Conservation (phyloP, 2,888 invertebrate species). For the Euphydryas editha region DNA sequence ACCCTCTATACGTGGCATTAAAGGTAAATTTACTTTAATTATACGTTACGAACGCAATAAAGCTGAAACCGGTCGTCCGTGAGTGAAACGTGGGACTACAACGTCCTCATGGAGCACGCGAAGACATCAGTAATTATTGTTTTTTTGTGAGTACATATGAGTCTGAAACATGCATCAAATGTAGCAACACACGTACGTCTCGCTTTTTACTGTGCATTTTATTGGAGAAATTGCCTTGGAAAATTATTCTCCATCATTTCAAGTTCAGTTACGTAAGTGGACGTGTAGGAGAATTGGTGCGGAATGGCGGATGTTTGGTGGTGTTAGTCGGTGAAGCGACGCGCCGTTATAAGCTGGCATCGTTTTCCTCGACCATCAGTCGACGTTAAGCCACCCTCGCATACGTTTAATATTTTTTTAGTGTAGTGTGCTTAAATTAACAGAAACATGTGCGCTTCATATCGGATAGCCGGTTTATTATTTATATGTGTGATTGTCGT, state of each 20-base stretch:
- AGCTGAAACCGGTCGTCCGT: slow-evolving; percentile 59
- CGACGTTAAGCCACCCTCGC: slow-evolving; percentile 74
- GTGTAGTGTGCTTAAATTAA: slow-evolving; percentile 69
- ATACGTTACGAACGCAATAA: slow-evolving; percentile 47
- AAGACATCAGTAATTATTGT: slow-evolving; percentile 65
- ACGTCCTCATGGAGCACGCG: slow-evolving; percentile 62
- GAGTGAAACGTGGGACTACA: slow-evolving; percentile 69
- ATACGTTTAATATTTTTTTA: slow-evolving; percentile 69
- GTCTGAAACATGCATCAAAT: slow-evolving; percentile 55
- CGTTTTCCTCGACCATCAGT: slow-evolving; percentile 73
- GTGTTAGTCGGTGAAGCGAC: slow-evolving; percentile 77
- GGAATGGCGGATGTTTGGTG: slow-evolving; percentile 84
- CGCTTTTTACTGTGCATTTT: slow-evolving; percentile 80
- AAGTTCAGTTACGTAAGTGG: slow-evolving; percentile 84
- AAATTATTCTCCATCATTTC: slow-evolving; percentile 83
- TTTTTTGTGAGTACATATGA: slow-evolving; percentile 59
- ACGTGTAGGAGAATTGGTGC: slow-evolving; percentile 83
- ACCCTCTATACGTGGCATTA: slow-evolving; percentile 57
- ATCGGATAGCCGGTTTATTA: slow-evolving; percentile 76
- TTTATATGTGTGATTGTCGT: slow-evolving; percentile 72
- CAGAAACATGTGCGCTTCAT: slow-evolving; percentile 74
- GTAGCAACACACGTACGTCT: slow-evolving; percentile 71
- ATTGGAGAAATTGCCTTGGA: slow-evolving; percentile 84
- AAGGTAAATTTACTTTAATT: slow-evolving; percentile 49
- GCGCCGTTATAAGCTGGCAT: slow-evolving; percentile 80